Conservation (phyloP, 1,140 invertebrate genomes). For the Cyclina sinensis region DNA sequence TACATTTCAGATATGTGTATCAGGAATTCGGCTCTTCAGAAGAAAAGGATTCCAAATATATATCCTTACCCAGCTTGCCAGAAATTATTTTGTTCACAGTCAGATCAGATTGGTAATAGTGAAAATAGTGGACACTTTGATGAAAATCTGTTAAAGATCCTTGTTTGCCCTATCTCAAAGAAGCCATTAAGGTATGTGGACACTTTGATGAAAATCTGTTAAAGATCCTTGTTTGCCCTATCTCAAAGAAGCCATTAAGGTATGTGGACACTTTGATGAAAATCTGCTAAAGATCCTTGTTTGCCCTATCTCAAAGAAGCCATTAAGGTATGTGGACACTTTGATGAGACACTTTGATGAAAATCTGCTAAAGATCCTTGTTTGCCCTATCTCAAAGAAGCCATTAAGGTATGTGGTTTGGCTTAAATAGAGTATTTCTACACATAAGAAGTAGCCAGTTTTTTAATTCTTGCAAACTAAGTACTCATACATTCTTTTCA, state of each 20-base stretch:
- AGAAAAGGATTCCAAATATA: background rate
- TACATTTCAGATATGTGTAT: background rate
- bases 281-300: slow-evolving; percentile 75
- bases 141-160: slow-evolving; percentile 73
- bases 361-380: slow-evolving; percentile 75
- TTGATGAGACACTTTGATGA: too few species aligned
- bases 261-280: slow-evolving; percentile 75
- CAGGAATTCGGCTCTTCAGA: background rate
- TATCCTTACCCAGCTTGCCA: background rate
- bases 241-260: slow-evolving; percentile 77
- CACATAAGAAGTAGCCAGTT: too few species aligned
- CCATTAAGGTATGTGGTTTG: slow-evolving; percentile 73
- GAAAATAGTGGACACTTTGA: slow-evolving; percentile 70
- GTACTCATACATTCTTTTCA: too few species aligned
- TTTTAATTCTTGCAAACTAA: too few species aligned
- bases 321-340: slow-evolving; percentile 73
- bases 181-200: slow-evolving; percentile 73
- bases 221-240: slow-evolving; percentile 76
- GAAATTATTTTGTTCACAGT: background rate
- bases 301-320: slow-evolving; percentile 77
- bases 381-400: slow-evolving; percentile 78
- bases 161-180: slow-evolving; percentile 79
- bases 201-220: slow-evolving; percentile 77
- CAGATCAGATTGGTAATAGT: background rate
- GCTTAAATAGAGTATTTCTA: too few species aligned